Conservation (phyloP, 1,140 invertebrate species). For the Philotrypesis tridentata region DNA sequence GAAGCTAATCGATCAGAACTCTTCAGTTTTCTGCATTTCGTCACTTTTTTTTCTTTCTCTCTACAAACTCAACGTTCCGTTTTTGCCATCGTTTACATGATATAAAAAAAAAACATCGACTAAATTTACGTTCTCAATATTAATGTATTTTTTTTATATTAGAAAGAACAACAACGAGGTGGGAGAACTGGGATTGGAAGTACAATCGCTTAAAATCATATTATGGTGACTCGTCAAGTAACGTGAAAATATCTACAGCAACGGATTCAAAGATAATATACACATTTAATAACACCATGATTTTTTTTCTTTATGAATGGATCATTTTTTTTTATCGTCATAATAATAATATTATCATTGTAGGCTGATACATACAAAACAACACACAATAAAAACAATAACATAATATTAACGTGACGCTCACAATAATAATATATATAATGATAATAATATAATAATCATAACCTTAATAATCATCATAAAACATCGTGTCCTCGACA, state of each 20-base stretch:
- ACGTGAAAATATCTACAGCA: slow-evolving; percentile 56
- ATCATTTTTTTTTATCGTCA: slow-evolving; percentile 65
- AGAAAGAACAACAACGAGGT: slow-evolving; percentile 51
- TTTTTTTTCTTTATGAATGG: slow-evolving; percentile 62
- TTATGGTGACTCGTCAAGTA: slow-evolving; percentile 44
- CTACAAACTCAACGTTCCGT: slow-evolving; percentile 40
- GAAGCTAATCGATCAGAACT: slow-evolving; percentile 46
- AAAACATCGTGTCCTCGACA: slow-evolving; percentile 67
- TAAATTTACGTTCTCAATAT: slow-evolving; percentile 42
- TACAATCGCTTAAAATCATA: slow-evolving; percentile 57
- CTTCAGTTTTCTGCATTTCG: slow-evolving; percentile 23
- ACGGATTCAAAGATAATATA: slow-evolving; percentile 63
- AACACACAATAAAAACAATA: slow-evolving; percentile 75
- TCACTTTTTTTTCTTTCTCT: slow-evolving; percentile 27
- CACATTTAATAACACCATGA: slow-evolving; percentile 67
- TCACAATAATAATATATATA: slow-evolving; percentile 71
- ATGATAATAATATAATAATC: slow-evolving; percentile 69
- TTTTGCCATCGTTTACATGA: slow-evolving; percentile 20
- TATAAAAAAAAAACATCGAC: slow-evolving; percentile 37
- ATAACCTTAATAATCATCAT: slow-evolving; percentile 68
- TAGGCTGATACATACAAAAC: slow-evolving; percentile 73
- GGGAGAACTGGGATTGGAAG: slow-evolving; percentile 49
- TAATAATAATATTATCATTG: slow-evolving; percentile 67
- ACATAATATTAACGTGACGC: slow-evolving; percentile 74
- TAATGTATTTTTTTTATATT: slow-evolving; percentile 36